Evolutionary conservation across 2,888 invertebrate species (phyloP), one percentile per base, ranked within the genome.

Genomic region (Polyommatus iphigenia): DNA sequence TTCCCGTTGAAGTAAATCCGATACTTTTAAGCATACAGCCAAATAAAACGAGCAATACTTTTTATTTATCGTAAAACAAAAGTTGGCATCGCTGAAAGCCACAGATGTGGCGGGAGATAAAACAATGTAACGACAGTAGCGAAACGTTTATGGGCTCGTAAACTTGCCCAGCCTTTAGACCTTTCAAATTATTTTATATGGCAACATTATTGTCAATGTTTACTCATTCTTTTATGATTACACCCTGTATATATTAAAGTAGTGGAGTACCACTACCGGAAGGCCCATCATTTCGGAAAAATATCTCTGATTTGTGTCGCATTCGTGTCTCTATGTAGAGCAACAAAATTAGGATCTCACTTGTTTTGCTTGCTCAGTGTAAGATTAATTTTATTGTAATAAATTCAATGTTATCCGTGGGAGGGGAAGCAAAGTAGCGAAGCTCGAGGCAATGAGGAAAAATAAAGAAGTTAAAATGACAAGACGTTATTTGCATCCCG

Each of bases 401-500:
- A 83, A 84, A 85, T 83, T 83, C 84, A 84, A 85, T 86, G 87
- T 84, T 85, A 83, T 84, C 84, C 85, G 86, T 85, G 85, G 86
- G 87, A 85, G 87, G 86, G 86, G 82, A 82, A 85, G 59, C 72
- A 85, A 84, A 87, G 87, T 87, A 84, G 87, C 84, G 84, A 87
- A 85, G 85, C 86, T 86, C 85, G 83, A 84, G 85, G 81, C 86
- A 87, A 88, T 85, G 87, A 89, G 87, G 86, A 88, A 90, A 92
- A 92, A 93, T 92, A 93, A 93, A 92, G 90, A 92, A 92, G 91
- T 89, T 90, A 92, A 93, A 93, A 92, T 92, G 91, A 92, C 93
- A 93, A 94, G 93, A 93, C 91, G 93, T 91, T 94, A 93, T 94
- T 93, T 93, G 93, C 93, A 93, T 93, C 91, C 86, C 90, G 90